Evolutionary conservation across 1,140 invertebrate genomes (phyloP).

Genomic region (Orchesella cincta): DNA sequence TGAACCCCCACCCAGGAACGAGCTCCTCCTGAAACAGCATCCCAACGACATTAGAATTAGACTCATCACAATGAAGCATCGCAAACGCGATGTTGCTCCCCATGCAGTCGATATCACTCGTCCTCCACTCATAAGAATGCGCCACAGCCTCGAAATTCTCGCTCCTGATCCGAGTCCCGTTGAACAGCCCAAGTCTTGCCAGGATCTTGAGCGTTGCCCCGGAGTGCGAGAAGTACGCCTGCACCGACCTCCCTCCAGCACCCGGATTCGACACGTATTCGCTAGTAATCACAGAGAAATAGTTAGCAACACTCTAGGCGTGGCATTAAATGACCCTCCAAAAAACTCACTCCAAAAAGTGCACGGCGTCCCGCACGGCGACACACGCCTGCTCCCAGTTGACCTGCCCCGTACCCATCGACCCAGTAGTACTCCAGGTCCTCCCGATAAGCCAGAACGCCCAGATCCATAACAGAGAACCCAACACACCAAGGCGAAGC

Average conservation of each 20-base stretch:
- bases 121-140: constrained; percentile 67
- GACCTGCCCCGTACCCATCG: constrained; percentile 76
- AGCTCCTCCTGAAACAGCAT: no score
- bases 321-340: not conserved
- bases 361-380: constrained; percentile 70
- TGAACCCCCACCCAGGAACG: no score
- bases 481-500: constrained; percentile 70
- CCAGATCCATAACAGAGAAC: constrained; percentile 60
- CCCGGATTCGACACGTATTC: no score
- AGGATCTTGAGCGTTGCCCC: constrained; percentile 79
- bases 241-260: not conserved
- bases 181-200: constrained; percentile 72
- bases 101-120: constrained; percentile 76
- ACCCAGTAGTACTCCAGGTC: constrained; percentile 82
- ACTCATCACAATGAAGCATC: no score
- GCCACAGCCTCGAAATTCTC: constrained; percentile 62
- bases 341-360: constrained; percentile 65
- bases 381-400: constrained; percentile 75
- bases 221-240: constrained; percentile 77
- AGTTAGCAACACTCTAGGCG: not conserved
- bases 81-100: constrained; percentile 80
- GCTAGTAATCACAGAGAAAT: not conserved
- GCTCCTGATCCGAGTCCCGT: constrained; percentile 66
- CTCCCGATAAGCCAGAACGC: constrained; percentile 70
- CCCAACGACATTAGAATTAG: no score